phyloP scores from a whole-genome alignment of 2,888 invertebrate genomes.

The Catocala nupta region DNA sequence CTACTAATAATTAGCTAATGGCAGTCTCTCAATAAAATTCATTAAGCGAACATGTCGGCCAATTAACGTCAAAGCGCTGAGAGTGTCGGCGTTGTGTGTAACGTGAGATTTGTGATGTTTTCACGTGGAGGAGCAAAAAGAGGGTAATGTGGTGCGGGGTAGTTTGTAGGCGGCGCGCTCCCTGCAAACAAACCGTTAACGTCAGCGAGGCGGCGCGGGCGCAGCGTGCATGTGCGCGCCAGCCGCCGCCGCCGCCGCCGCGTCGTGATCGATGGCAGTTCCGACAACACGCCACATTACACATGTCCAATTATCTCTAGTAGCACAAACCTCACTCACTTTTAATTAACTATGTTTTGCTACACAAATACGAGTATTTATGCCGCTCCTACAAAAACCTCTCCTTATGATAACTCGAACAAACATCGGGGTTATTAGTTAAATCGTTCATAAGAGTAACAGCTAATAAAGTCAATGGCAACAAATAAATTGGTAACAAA shows the following conservation, averaged over 20 bases:
- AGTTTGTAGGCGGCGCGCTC: conserved; percentile 21
- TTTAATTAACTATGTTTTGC: conserved; percentile 17
- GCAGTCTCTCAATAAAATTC: conserved; percentile 51
- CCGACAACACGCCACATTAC: conserved; percentile 46
- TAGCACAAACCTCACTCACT: conserved; percentile 19
- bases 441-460: no score
- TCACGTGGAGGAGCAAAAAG: conserved; percentile 55
- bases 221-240: conserved; percentile 40
- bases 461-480: no score
- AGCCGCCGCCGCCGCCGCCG: conserved; percentile 26
- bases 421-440: no score
- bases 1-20: conserved; percentile 57
- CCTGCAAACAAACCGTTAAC: conserved; percentile 68
- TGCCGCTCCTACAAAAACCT: not conserved
- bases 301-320: conserved; percentile 45
- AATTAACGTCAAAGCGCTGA: conserved; percentile 53
- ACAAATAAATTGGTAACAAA: no score
- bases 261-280: conserved; percentile 46
- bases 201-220: conserved; percentile 51
- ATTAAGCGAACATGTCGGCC: conserved; percentile 56
- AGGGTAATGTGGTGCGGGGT: conserved; percentile 40
- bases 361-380: conserved; percentile 7
- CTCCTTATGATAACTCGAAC: no score
- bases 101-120: conserved; percentile 49
- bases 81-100: conserved; percentile 52